Evolutionary conservation across 2,797 vertebrate genomes (phyloP), one percentile per base, ranked within the genome.

Genomic region (Remorina albescens): DNA sequence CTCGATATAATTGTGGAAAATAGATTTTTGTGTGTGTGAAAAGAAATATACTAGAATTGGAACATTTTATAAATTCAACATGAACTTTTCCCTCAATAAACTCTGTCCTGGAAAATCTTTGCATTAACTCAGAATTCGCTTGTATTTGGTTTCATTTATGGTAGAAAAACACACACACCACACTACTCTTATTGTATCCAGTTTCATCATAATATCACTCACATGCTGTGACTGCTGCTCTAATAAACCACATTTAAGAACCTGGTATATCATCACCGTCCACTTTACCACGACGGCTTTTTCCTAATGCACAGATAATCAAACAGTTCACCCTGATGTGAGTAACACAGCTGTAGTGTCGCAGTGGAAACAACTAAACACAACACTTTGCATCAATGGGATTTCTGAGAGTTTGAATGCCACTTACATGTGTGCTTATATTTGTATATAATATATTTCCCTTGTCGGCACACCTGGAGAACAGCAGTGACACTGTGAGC

Each of bases 381-480:
- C 21, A 25, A 49, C 5, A 39, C 46, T 44, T 10, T 46, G 39
- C 2, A 50, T 34, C 19, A 9, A 25, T 34, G 25, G 19, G 41
- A 28, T 28, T 13, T 10, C 10, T 47, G 34, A 65, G 23, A 32
- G 58, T 10, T 46, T 50, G 57, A n/a, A n/a, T n/a, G n/a, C n/a
- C n/a, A n/a, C n/a, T n/a, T n/a, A n/a, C n/a, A n/a, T n/a, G n/a
- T n/a, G n/a, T n/a, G n/a, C n/a, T n/a, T n/a, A n/a, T n/a, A n/a
- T n/a, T n/a, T n/a, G n/a, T n/a, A n/a, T n/a, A n/a, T n/a, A n/a
- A n/a, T n/a, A n/a, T 62, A 41, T 15, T 50, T 91, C 89, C 72
- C 78, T 89, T 81, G 60, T 65, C 89, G 87, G 82, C 87, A 93
- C 92, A 93, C 93, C 89, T 94, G 93, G 91, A 82, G 50, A 18